Percentiles rank a stretch among this genome's conserved stretches.
These are phyloP conservation scores for Eucriotettix oculatus DNA, from an alignment of 2,888 invertebrate genomes.

Conservation along the genomic window DNA sequence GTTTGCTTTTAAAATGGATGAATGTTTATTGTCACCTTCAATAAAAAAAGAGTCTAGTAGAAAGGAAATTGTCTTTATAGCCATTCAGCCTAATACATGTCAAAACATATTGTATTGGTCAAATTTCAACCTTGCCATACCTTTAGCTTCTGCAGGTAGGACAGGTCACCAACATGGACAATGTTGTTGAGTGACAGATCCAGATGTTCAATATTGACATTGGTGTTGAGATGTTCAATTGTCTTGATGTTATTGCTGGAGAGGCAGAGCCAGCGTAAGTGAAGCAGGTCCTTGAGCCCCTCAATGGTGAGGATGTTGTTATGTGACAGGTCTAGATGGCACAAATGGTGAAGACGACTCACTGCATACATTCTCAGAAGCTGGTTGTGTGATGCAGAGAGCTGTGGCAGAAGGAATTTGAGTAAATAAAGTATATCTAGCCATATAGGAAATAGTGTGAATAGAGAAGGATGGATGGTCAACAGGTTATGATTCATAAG, in stretches of 20 bases:
- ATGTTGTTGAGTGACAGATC: slow-evolving; percentile 85
- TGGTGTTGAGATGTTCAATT: slow-evolving; percentile 77
- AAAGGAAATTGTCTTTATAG: no score
- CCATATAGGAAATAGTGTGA: no score
- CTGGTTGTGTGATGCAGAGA: slow-evolving; percentile 73
- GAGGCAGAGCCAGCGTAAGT: slow-evolving; percentile 65
- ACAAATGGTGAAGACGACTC: slow-evolving; percentile 58
- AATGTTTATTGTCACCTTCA: no score
- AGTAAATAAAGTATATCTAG: no score
- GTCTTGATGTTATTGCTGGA: slow-evolving; percentile 83
- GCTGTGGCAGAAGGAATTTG: slow-evolving; percentile 35
- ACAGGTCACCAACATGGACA: slow-evolving; percentile 67
- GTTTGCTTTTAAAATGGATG: no score
- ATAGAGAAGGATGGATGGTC: no score
- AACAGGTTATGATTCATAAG: no score
- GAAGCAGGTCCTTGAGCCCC: slow-evolving; percentile 67
- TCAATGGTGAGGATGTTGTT: slow-evolving; percentile 82
- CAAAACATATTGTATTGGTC: no score
- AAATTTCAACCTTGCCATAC: slow-evolving; percentile 31
- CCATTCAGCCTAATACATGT: no score
- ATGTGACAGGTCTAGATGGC: slow-evolving; percentile 66
- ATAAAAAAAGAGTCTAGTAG: no score
- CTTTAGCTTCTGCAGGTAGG: slow-evolving; percentile 65
- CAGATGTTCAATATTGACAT: slow-evolving; percentile 61
- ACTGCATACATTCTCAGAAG: slow-evolving; percentile 77